These are phyloP conservation scores for Podarcis muralis DNA, from an alignment of 2,113 vertebrate genomes.

Conservation along the genomic window DNA sequence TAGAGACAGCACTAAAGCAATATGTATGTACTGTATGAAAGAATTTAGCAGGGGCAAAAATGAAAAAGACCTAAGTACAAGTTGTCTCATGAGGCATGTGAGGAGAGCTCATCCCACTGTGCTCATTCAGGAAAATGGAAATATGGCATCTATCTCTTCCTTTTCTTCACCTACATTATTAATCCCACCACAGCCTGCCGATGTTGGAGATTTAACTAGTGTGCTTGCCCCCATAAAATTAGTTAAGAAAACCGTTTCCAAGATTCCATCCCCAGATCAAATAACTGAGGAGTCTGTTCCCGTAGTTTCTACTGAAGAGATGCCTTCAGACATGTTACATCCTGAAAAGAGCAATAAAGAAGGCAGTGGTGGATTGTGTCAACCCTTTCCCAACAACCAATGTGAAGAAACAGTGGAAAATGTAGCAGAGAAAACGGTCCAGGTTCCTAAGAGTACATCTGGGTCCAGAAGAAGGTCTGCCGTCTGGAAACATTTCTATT, in stretches of 20 bases:
- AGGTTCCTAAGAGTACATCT: constrained; percentile 82
- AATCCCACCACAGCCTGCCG: constrained; percentile 71
- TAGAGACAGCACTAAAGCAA: constrained; percentile 95
- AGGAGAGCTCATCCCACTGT: constrained; percentile 93
- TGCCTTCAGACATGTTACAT: constrained; percentile 79
- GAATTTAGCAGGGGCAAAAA: constrained; percentile 97
- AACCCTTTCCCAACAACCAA: constrained; percentile 75
- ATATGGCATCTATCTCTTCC: constrained; percentile 68
- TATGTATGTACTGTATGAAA: constrained; percentile 99
- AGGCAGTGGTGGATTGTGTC: constrained; percentile 72
- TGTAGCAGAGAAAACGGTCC: constrained; percentile 75
- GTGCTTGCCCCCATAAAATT: constrained; percentile 82
- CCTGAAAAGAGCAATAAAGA: constrained; percentile 77
- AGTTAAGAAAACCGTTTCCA: constrained; percentile 82
- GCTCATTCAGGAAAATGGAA: constrained; percentile 83
- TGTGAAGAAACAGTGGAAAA: constrained; percentile 81
- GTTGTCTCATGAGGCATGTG: constrained; percentile 97
- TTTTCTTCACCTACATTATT: constrained; percentile 69
- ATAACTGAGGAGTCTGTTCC: constrained; percentile 77
- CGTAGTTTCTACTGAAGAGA: constrained; percentile 81
- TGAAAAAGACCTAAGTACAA: constrained; percentile 96
- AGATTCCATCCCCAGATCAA: constrained; percentile 82
- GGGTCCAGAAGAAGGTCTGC: constrained; percentile 92
- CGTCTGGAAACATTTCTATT: constrained; percentile 98
- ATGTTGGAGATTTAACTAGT: constrained; percentile 67